Evolutionary conservation across 2,113 vertebrate species (phyloP), one percentile per base, ranked within the genome.

Genomic region (Collichthys lucidus): DNA sequence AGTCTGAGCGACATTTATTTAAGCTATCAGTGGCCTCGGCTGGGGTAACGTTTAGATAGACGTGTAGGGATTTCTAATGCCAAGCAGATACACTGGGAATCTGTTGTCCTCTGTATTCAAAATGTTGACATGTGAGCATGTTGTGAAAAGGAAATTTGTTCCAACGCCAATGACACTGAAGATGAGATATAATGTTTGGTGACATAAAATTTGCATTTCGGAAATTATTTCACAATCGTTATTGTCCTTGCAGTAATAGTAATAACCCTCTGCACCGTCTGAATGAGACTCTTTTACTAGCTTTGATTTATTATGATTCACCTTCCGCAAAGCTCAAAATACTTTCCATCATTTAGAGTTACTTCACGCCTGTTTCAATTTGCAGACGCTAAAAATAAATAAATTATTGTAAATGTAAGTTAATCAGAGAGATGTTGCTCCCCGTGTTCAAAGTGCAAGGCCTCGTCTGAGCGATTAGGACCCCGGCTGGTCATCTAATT

Each of bases 281-380:
- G 53, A 71, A 96, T 95, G 90, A 95, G 92, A 89, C 94, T 94
- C 22, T 72, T 74, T 11, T 67, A 89, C 94, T 94, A 26, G 72
- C 70, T 12, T 67, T 52, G 55, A 24, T 84, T 65, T 53, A 20
- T 70, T 81, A 70, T 20, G 1, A 80, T 76, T 63, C 26, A 74
- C 53, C 35, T 56, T 59, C 55, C 42, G n/a, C 77, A 15, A 57
- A 66, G 56, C 46, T 22, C 56, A 78, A 65, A 60, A 40, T 11
- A 11, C 40, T 64, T 62, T 70, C 35, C 12, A 55, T 67, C n/a
- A 77, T 75, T 66, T 24, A 14, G 10, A 42, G 40, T 44, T 64
- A 3, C 7, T 50, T 83, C 24, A 63, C 55, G 50, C 73, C 57
- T 15, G 7, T 52, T 77, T 77, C 74, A 64, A 82, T 78, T 91